A percentile compares a stretch with the other conserved stretches of the same genome.
These are phyloP conservation scores for Perodicticus potto DNA, from an alignment of 2,797 vertebrate species.

Conservation along the genomic window DNA sequence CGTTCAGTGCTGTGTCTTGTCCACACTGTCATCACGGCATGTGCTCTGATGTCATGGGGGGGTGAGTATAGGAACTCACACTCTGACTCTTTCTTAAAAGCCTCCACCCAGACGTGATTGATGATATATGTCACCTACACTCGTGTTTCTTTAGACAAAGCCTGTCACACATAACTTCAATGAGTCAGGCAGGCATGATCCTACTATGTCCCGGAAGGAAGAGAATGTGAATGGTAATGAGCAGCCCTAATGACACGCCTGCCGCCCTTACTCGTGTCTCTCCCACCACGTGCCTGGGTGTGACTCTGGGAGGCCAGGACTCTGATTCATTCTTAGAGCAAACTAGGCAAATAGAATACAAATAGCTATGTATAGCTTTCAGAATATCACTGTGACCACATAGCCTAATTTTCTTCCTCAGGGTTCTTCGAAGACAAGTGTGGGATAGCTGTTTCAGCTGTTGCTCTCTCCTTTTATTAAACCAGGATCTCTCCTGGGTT, in stretches of 20 bases:
- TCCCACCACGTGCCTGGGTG: neutral
- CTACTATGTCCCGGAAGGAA: neutral
- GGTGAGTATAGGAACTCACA: neutral
- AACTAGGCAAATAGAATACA: neutral
- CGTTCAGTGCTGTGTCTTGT: neutral
- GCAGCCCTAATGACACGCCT: neutral
- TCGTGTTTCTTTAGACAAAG: neutral
- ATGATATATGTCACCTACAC: rapidly evolving
- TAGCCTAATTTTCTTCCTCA: neutral
- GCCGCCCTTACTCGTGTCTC: neutral
- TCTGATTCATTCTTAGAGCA: neutral
- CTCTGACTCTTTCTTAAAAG: neutral
- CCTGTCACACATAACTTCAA: neutral
- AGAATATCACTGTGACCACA: neutral
- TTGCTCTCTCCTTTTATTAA: neutral
- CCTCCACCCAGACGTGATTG: neutral
- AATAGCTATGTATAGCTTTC: neutral
- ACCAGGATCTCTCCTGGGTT: neutral
- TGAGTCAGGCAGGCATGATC: neutral
- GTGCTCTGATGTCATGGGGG: neutral
- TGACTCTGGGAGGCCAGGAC: neutral
- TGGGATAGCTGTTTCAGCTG: neutral
- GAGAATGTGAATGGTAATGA: neutral
- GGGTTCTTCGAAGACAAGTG: neutral
- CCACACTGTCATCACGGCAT: neutral